Percentiles rank a stretch among this genome's conserved stretches.
These are phyloP conservation scores for Varecia variegata DNA, from an alignment of 2,797 vertebrate genomes.

Conservation along the genomic window DNA sequence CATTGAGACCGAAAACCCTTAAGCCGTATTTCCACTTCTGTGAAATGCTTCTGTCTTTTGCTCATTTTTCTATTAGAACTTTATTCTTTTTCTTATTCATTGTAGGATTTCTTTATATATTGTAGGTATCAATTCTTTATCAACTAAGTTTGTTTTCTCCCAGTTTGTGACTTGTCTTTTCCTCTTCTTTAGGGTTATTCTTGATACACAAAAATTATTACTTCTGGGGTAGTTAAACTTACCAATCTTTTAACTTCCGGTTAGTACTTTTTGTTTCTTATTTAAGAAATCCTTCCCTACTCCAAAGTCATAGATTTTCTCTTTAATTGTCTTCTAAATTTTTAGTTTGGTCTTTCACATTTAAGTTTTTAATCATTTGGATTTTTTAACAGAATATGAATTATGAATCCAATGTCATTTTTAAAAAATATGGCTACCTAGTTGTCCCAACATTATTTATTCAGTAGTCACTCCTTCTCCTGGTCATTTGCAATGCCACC, in stretches of 20 bases:
- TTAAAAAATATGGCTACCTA: not conserved
- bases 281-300: not conserved
- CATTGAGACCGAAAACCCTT: not conserved
- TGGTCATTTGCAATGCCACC: not conserved
- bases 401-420: not conserved
- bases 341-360: not conserved
- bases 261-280: slow-evolving; percentile 1
- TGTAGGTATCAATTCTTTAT: not conserved
- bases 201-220: not conserved
- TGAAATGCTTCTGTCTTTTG: not conserved
- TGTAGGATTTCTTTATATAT: not conserved
- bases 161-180: not conserved
- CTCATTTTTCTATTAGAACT: not conserved
- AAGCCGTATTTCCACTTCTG: not conserved
- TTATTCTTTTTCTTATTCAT: slow-evolving; percentile 1
- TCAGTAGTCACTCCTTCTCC: not conserved
- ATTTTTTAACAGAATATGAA: not conserved
- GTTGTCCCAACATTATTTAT: not conserved
- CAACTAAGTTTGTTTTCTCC: not conserved
- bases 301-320: not conserved
- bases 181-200: not conserved
- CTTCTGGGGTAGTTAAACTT: not conserved
- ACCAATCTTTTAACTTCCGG: not conserved
- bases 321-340: not conserved
- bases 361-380: not conserved